phyloP scores from a whole-genome alignment of 2,113 vertebrate genomes.

The Ovibos moschatus region DNA sequence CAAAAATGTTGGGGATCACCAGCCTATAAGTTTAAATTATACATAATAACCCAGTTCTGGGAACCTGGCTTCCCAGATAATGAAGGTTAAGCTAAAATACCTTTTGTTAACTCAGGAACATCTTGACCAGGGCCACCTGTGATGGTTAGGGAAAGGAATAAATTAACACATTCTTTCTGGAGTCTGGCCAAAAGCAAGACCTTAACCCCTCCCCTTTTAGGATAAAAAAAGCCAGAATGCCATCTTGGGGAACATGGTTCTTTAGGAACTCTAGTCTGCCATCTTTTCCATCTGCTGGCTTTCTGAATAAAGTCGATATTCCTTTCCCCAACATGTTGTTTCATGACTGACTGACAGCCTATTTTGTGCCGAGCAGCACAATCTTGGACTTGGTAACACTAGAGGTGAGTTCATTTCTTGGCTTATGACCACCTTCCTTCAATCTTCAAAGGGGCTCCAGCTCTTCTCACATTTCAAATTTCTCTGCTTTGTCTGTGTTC shows the following conservation, averaged over 20 bases:
- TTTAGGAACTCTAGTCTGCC: neutral
- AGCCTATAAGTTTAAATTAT: neutral
- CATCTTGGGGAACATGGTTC: neutral
- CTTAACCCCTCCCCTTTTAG: neutral
- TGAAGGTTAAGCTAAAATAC: neutral
- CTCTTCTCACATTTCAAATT: neutral
- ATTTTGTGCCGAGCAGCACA: neutral
- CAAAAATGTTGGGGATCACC: neutral
- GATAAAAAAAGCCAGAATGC: neutral
- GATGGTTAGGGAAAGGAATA: neutral
- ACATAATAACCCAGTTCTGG: neutral
- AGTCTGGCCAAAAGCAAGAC: neutral
- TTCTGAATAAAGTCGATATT: neutral
- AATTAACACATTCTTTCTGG: neutral
- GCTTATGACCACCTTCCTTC: neutral
- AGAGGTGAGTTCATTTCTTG: neutral
- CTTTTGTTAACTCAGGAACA: neutral
- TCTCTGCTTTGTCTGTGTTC: neutral
- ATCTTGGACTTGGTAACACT: too few species aligned
- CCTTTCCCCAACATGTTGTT: neutral
- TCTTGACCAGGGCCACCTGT: neutral
- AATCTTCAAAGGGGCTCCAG: neutral
- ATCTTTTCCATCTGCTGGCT: neutral
- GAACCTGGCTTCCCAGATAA: neutral
- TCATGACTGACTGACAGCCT: neutral